Evolutionary conservation across 2,113 vertebrate species (phyloP).

Genomic region (Nibea albiflora): DNA sequence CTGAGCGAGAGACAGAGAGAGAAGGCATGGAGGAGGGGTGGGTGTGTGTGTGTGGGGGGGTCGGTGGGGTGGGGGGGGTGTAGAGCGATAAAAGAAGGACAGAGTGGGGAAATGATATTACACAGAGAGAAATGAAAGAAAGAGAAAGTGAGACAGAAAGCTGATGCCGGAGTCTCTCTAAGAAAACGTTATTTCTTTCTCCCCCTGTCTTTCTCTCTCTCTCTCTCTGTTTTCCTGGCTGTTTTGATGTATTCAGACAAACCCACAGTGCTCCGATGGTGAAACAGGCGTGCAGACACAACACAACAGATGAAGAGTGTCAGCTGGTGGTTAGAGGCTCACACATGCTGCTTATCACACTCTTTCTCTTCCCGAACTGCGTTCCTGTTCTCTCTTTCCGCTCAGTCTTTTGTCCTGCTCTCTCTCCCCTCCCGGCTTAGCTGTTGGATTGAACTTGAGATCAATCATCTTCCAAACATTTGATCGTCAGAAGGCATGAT

Average conservation of each 20-base stretch:
- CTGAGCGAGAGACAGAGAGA: constrained; percentile 20
- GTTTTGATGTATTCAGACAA: constrained; percentile 80
- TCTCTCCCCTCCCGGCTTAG: constrained; percentile 39
- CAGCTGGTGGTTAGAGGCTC: constrained; percentile 79
- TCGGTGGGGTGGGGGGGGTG: neutral
- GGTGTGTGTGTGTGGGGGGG: neutral
- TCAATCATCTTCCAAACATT: constrained; percentile 64
- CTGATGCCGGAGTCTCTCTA: constrained; percentile 70
- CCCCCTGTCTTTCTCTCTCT: constrained; percentile 42
- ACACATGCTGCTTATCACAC: constrained; percentile 75
- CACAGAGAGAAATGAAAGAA: constrained; percentile 68
- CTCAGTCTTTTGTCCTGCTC: constrained; percentile 51
- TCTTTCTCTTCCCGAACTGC: constrained; percentile 54
- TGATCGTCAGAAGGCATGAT: constrained; percentile 47
- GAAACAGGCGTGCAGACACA: constrained; percentile 79
- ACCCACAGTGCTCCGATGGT: constrained; percentile 74
- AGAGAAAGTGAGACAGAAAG: constrained; percentile 71
- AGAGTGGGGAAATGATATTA: constrained; percentile 74
- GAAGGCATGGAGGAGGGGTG: neutral
- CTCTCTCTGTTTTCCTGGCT: constrained; percentile 57
- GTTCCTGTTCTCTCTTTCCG: constrained; percentile 42
- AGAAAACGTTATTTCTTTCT: constrained; percentile 66
- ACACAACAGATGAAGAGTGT: constrained; percentile 81
- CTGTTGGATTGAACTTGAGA: constrained; percentile 60
- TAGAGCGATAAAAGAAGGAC: constrained; percentile 72